Conservation (phyloP, 2,797 vertebrate genomes). For the Falco rusticolus region DNA sequence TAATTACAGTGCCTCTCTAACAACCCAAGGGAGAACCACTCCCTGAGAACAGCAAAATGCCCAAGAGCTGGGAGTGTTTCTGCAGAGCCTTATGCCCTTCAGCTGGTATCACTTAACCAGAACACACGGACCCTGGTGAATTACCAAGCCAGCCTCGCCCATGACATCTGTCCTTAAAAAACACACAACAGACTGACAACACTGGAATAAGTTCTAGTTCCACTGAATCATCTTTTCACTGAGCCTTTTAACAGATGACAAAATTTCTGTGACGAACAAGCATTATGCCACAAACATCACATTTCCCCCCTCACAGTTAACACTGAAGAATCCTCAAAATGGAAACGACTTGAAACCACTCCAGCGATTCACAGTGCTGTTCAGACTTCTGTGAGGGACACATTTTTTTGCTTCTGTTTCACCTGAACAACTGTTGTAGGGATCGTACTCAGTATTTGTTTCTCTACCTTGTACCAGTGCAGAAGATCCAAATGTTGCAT, state of each 20-base stretch:
- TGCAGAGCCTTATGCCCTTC: background rate
- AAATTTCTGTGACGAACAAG: background rate
- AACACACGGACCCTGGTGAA: background rate
- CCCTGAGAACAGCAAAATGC: background rate
- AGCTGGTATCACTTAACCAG: background rate
- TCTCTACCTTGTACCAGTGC: background rate
- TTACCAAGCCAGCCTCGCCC: background rate
- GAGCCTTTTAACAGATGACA: background rate
- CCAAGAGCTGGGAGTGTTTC: background rate
- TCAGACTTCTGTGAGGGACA: background rate
- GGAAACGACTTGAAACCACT: background rate
- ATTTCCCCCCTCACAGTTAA: background rate
- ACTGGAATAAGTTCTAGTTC: background rate
- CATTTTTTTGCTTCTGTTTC: background rate
- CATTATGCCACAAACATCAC: background rate
- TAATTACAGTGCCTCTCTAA: background rate
- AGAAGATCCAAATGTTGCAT: background rate
- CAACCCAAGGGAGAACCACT: background rate
- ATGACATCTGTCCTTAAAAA: background rate
- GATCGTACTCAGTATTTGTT: background rate
- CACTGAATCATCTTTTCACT: background rate
- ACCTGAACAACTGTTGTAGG: fast-evolving
- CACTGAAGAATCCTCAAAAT: background rate
- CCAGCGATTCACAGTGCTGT: background rate
- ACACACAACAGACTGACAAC: background rate